Conservation (phyloP, 2,113 vertebrate species). For the Helogale parvula region DNA sequence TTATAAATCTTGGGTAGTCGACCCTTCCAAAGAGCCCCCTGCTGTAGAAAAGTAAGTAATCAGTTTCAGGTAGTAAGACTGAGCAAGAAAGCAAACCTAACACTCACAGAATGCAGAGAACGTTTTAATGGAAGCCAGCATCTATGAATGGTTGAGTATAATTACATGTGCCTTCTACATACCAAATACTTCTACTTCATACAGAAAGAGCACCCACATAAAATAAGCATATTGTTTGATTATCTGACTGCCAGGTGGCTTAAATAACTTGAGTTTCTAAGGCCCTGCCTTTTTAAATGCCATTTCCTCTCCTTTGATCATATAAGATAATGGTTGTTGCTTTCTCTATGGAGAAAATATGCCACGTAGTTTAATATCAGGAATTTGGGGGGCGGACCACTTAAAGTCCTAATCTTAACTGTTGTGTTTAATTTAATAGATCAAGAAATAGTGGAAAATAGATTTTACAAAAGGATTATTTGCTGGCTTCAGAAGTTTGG, state of each 20-base stretch:
- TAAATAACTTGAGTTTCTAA: constrained; percentile 28
- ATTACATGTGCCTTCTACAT: neutral
- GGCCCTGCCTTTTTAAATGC: neutral
- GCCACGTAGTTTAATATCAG: neutral
- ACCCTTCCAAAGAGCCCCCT: neutral
- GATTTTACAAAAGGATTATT: neutral
- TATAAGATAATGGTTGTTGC: neutral
- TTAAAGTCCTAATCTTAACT: neutral
- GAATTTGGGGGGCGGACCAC: neutral
- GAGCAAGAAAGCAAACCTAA: neutral
- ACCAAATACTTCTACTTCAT: neutral
- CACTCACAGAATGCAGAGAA: neutral
- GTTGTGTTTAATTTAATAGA: neutral
- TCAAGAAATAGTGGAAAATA: neutral
- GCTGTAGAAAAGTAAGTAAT: neutral
- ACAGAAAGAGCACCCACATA: neutral
- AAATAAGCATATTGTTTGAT: neutral
- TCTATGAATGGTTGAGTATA: neutral
- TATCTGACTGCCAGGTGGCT: neutral
- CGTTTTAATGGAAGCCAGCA: neutral
- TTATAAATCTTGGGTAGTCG: neutral
- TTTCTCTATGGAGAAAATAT: neutral
- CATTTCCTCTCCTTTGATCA: neutral
- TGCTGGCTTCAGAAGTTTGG: neutral
- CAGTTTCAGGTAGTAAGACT: neutral